Evolutionary conservation across 2,113 vertebrate genomes (phyloP).

Genomic region (Ciconia maguari): DNA sequence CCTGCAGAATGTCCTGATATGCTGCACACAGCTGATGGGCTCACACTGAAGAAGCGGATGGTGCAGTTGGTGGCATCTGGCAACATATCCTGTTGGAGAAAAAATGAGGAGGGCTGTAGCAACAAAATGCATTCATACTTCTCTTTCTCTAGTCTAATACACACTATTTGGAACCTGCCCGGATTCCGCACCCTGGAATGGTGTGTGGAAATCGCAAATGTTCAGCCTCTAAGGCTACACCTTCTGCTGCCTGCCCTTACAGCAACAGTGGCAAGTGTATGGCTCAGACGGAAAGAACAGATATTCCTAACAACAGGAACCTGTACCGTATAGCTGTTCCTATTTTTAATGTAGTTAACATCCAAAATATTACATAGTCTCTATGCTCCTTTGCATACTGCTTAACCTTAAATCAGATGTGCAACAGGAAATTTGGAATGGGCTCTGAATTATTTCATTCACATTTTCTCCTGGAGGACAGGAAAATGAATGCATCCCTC

Average conservation of each 20-base stretch:
- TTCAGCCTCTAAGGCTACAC: background rate
- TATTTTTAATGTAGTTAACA: background rate
- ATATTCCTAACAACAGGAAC: background rate
- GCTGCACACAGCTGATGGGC: background rate
- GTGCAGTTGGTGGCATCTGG: background rate
- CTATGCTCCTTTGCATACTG: background rate
- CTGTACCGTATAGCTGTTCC: background rate
- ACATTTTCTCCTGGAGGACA: background rate
- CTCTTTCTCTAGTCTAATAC: background rate
- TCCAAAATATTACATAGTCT: background rate
- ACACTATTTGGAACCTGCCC: background rate
- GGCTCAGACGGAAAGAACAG: background rate
- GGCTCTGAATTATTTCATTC: background rate
- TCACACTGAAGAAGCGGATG: background rate
- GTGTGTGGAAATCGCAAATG: background rate
- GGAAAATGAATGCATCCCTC: background rate
- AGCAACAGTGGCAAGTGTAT: accelerated
- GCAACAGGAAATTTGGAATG: background rate
- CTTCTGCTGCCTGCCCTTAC: background rate
- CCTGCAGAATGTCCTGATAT: background rate
- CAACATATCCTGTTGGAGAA: background rate
- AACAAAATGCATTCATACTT: background rate
- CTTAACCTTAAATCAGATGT: background rate
- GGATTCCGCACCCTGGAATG: background rate
- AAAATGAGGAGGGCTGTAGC: background rate